Evolutionary conservation across 1,140 invertebrate genomes (phyloP).

Genomic region (Drosophila parabipectinata): DNA sequence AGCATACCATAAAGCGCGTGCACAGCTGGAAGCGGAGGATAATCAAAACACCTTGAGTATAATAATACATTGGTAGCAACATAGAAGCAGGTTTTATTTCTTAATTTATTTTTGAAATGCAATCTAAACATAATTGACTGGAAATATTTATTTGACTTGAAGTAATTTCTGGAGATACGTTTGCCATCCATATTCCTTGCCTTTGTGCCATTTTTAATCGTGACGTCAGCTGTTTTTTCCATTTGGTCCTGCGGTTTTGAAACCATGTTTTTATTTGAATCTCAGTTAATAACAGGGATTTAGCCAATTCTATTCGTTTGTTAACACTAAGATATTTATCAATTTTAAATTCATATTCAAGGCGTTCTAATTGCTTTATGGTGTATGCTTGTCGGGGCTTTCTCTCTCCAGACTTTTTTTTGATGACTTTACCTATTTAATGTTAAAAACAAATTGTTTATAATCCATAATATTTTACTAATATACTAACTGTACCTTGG

Average conservation of each 20-base stretch:
- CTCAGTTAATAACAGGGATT: constrained; percentile 94
- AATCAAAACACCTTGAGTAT: too few relatives aligned
- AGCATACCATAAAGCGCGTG: too few relatives aligned
- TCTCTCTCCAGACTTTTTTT: constrained; percentile 94
- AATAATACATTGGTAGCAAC: too few relatives aligned
- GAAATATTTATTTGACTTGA: not conserved
- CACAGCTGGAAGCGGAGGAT: too few relatives aligned
- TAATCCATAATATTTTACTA: too few relatives aligned
- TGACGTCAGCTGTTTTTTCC: constrained; percentile 97
- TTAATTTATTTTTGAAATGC: not conserved
- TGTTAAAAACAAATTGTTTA: not conserved
- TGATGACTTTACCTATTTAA: constrained; percentile 87
- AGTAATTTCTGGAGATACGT: constrained; percentile 84
- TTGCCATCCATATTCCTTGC: constrained; percentile 88
- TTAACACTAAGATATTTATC: constrained; percentile 98
- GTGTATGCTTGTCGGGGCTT: constrained; percentile 98
- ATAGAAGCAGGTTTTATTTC: not conserved
- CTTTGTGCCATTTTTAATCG: constrained; percentile 93
- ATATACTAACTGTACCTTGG: too few relatives aligned
- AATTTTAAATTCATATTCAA: constrained; percentile 96
- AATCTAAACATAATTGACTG: not conserved
- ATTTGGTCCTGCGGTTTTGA: constrained; percentile 97
- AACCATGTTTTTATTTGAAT: constrained; percentile 99
- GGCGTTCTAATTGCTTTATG: constrained; percentile 94
- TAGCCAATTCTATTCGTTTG: constrained; percentile 96